Base-by-base conservation (phyloP, 2,113 vertebrate genomes). In the Gallinago paraguaiae region DNA sequence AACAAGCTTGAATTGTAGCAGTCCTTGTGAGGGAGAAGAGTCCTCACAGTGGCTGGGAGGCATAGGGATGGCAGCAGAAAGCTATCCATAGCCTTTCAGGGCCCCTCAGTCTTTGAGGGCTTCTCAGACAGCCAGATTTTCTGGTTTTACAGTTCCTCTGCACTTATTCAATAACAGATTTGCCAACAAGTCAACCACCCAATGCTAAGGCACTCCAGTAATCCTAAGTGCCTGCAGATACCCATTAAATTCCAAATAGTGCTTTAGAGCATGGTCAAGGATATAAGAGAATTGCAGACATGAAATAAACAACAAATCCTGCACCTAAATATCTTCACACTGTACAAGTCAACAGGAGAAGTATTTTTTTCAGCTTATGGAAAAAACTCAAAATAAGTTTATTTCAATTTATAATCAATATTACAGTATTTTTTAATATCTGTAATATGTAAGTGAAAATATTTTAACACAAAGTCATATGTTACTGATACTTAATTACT, bases 31-130 rank as follows among this genome's bases (percentile, higher is more conserved):
- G 16, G 6, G 11, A 31, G 24, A 33, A 59, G 16, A 56, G 24
- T 20, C 27, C 60, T 53, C 0, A 0, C 3, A 19, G 35, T 7
- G n/a, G 30, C 25, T 53, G 25, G 22, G 28, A 39, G 16, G 15
- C 19, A 31, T 3, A 0, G 39, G 6, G 5, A 14, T 17, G 9
- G 11, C 43, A 64, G 23, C 27, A 60, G 68, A 16, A 54, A 31
- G 20, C 15, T 17, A 46, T 1, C 24, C 28, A 13, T 4, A 33
- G 33, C 17, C 31, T 14, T 39, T 41, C 13, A 60, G 51, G 18
- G 27, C 56, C 46, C 24, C 53, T 50, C 64, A 43, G 18, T 12
- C 33, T 79, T 50, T 48, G 51, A 50, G 33, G 33, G 41, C 45
- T 54, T 65, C 31, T 30, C 23, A 63, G 27, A 13, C n/a, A 85